Percentiles rank a stretch among this genome's conserved stretches.
These are phyloP conservation scores for Cheilosia soror DNA, from an alignment of 2,888 invertebrate species.

Conservation along the genomic window DNA sequence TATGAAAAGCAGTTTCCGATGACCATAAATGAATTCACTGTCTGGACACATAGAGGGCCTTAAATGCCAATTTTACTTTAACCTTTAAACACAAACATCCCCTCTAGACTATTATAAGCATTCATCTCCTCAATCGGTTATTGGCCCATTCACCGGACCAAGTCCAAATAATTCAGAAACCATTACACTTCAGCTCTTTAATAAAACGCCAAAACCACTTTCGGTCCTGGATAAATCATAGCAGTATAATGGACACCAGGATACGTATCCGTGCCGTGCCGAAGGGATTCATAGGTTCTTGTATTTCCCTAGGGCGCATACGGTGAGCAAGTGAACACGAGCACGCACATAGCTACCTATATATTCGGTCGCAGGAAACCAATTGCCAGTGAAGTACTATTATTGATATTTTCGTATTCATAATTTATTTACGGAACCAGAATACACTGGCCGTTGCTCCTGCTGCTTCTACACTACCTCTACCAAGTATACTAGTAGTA, in stretches of 20 bases:
- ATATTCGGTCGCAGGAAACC: slow-evolving; percentile 44
- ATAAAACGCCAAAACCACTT: slow-evolving; percentile 74
- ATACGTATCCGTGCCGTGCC: slow-evolving; percentile 20
- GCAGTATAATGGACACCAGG: slow-evolving; percentile 41
- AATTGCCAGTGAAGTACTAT: slow-evolving; percentile 71
- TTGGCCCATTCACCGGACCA: slow-evolving; percentile 30
- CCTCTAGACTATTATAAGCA: not conserved
- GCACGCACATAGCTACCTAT: slow-evolving; percentile 9
- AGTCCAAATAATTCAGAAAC: slow-evolving; percentile 59
- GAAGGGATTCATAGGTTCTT: slow-evolving; percentile 33
- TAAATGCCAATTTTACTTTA: too few species aligned
- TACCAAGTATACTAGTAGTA: not conserved
- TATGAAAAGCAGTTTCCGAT: too few species aligned
- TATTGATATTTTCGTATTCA: slow-evolving; percentile 75
- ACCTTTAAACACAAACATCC: slow-evolving; percentile 2
- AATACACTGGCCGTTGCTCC: slow-evolving; percentile 1
- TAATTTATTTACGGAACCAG: slow-evolving; percentile 72
- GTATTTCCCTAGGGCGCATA: slow-evolving; percentile 53
- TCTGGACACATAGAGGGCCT: too few species aligned
- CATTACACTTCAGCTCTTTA: slow-evolving; percentile 73
- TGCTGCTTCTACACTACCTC: slow-evolving; percentile 16
- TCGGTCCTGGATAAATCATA: slow-evolving; percentile 65
- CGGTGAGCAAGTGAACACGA: slow-evolving; percentile 14
- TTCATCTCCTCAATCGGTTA: slow-evolving; percentile 34
- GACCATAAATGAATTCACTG: too few species aligned